These are phyloP conservation scores for Scomber japonicus DNA, from an alignment of 2,113 vertebrate species.

Conservation along the genomic window DNA sequence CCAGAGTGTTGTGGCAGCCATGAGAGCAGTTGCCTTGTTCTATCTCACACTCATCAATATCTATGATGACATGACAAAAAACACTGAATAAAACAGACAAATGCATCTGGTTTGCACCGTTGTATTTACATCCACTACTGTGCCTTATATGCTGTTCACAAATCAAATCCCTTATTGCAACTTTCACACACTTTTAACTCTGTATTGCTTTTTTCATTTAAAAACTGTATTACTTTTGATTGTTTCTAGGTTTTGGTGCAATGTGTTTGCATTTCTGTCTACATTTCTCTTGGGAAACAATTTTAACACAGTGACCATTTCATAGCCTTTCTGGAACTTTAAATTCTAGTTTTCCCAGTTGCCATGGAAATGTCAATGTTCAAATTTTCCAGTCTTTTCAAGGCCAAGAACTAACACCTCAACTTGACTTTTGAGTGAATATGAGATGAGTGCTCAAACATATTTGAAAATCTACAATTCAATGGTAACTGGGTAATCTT, in stretches of 20 bases:
- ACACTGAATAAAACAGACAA: background rate
- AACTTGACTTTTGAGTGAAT: background rate
- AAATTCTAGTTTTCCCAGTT: background rate
- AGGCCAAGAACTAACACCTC: too few relatives aligned
- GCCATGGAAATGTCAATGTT: background rate
- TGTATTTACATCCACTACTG: background rate
- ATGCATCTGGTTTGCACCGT: conserved; percentile 2
- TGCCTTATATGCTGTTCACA: background rate
- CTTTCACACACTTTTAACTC: background rate
- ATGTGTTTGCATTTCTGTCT: too few relatives aligned
- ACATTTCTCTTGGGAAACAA: background rate
- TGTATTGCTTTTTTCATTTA: background rate
- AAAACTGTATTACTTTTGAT: background rate
- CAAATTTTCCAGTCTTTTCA: background rate
- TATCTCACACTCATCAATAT: conserved; percentile 89
- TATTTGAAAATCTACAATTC: background rate
- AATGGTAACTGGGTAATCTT: background rate
- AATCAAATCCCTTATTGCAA: conserved; percentile 8
- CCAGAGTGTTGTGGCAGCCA: conserved; percentile 91
- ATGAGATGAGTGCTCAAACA: background rate
- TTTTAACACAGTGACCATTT: background rate
- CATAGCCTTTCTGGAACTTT: background rate
- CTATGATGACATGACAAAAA: conserved; percentile 72
- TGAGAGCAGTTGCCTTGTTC: conserved; percentile 88
- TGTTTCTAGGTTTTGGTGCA: too few relatives aligned